Base-by-base conservation (phyloP, 2,888 invertebrate genomes). In the Cartodere bifasciata region DNA sequence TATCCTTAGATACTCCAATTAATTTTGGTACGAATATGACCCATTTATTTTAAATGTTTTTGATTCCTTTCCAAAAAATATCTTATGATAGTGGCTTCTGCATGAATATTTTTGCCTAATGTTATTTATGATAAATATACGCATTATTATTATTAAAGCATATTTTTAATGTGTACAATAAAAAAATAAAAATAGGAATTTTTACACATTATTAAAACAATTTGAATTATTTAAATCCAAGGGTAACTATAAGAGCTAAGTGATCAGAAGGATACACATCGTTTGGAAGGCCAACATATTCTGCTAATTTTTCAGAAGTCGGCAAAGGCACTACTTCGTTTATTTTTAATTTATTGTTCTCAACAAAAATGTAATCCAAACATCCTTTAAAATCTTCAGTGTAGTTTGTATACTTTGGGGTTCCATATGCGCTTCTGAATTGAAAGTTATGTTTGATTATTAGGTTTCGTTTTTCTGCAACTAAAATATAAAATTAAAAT, bases 261-360 rank as follows among this genome's bases (percentile, higher is more conserved):
- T 95, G 95, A 64, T 95, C 95, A 2, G 92, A 94, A 1, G 95
- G 94, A 58, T 83, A 85, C 3, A 82, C 75, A 23, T 81, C 67
- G 43, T 86, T 92, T 0, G 95, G 95, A 40, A 95, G 65, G 2
- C 87, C 92, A 15, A 62, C 67, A 47, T 85, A 65, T 28, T 71
- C 58, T 31, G 60, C 68, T n/a, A 94, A 62, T 52, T 88, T 83
- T 43, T 84, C 80, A 24, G 73, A 65, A 14, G 70, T 71, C 0
- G 90, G 88, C 46, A 88, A 62, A 1, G 91, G 90, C 36, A 91
- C 68, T 1, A 81, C 73, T 67, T 78, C 67, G 28, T 68, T 58
- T 1, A 86, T 72, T 41, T 60, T 48, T 11, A 85, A 53, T 31
- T 65, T 62, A 30, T 69, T 62, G 30, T 61, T 68, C 45, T 88